Base-by-base conservation (phyloP, 2,888 invertebrate genomes). In the Drosophila birchii region DNA sequence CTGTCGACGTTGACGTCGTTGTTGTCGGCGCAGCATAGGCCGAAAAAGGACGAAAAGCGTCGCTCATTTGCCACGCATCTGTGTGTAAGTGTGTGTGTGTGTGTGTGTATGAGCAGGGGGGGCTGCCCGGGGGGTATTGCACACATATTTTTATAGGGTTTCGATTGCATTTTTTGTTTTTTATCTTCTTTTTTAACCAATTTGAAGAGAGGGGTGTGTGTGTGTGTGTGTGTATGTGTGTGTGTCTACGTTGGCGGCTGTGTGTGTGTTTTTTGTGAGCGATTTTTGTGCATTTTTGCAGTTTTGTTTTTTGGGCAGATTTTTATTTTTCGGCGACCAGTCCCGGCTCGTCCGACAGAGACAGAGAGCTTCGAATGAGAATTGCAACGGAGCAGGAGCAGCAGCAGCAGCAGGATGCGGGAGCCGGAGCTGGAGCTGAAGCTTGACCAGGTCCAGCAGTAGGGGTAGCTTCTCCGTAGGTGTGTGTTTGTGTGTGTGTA, bases 71-170 rank as follows among this genome's bases (percentile, higher is more conserved):
- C 86, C 78, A 88, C 55, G 75, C 73, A 63, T 67, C 43, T 39
- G 43, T 23, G 44, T 61, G 54, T 20, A 62, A 49, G 64, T 43
- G 56, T 54, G 34, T 20, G 53, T 4, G 61, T 38, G 60, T 53
- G 32, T 34, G 51, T 20, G 53, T 4, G 61, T 38, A 57, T 53
- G 32, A 29, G 51, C 4, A 8, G 36, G 14, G 38, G 49, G 26
- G 41, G 49, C 20, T 41, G 34, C 14, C 14, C 18, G 7, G 23
- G n/a, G 26, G 41, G 11, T 23, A 49, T 69, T 76, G 74, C 80
- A 85, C 79, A 79, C 80, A 85, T 76, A 80, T 77, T 81, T 90
- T 91, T 90, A 80, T 90, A 90, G 89, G 89, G 90, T 85, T 91
- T 91, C 80, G 79, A 90, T 78, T 80, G 81, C 81, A 85, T 32